Evolutionary conservation across 2,888 invertebrate genomes (phyloP).

Genomic region (Tenthredo distinguenda): DNA sequence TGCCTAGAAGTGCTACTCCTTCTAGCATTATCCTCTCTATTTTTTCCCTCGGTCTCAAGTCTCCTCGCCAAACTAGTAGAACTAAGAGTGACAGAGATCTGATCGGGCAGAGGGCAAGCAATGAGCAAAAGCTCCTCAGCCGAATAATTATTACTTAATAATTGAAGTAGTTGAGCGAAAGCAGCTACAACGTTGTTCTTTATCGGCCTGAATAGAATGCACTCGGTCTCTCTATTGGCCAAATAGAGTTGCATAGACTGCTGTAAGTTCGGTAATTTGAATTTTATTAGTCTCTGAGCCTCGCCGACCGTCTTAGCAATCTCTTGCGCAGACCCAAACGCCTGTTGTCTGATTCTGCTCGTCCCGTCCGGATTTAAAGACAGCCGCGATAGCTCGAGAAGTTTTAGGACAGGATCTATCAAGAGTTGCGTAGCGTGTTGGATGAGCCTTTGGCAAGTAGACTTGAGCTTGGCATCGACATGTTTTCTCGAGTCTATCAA

Average conservation of each 20-base stretch:
- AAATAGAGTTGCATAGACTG: conserved; percentile 96
- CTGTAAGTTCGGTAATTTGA: conserved; percentile 89
- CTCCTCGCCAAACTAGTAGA: conserved; percentile 84
- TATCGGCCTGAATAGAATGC: conserved; percentile 96
- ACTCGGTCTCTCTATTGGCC: conserved; percentile 97
- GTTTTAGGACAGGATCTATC: conserved; percentile 86
- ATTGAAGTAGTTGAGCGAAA: conserved; percentile 91
- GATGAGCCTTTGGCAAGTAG: conserved; percentile 94
- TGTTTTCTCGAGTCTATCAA: conserved; percentile 97
- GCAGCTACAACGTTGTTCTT: conserved; percentile 94
- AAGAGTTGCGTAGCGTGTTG: conserved; percentile 87
- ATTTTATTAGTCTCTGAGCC: conserved; percentile 89
- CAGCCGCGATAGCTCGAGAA: conserved; percentile 86
- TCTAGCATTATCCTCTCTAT: neutral
- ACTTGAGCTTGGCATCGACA: conserved; percentile 95
- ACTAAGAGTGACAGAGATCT: conserved; percentile 92
- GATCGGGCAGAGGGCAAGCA: conserved; percentile 95
- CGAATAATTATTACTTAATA: conserved; percentile 88
- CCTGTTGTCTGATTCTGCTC: conserved; percentile 78
- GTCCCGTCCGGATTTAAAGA: conserved; percentile 56
- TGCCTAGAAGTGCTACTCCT: neutral
- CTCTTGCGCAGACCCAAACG: conserved; percentile 86
- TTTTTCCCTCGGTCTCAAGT: neutral
- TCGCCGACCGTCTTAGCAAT: conserved; percentile 88
- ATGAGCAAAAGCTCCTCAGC: conserved; percentile 91